A percentile compares a stretch with the other conserved stretches of the same genome.
These are phyloP conservation scores for Coregonus clupeaformis DNA, from an alignment of 2,113 vertebrate genomes.

Conservation along the genomic window DNA sequence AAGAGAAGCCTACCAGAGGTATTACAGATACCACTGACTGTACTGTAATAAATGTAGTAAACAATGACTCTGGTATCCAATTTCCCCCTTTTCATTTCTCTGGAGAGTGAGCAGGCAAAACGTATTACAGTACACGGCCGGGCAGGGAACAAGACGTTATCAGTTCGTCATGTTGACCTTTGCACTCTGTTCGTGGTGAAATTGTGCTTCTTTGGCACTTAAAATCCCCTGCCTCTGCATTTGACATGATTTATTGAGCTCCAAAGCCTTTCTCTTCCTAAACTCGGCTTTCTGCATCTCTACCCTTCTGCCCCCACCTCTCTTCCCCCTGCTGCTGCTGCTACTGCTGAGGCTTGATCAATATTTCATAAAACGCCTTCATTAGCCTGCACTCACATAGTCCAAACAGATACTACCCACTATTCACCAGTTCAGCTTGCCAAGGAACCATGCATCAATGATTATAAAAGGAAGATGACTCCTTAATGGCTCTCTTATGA, in stretches of 20 bases:
- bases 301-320: constrained; percentile 26
- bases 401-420: constrained; percentile 52
- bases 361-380: constrained; percentile 75
- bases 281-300: constrained; percentile 52
- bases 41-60: constrained; percentile 55
- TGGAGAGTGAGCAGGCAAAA: constrained; percentile 58
- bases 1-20: constrained; percentile 12
- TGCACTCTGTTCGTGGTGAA: constrained; percentile 37
- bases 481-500: constrained; percentile 54
- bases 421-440: constrained; percentile 17
- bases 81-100: constrained; percentile 65
- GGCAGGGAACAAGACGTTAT: constrained; percentile 34
- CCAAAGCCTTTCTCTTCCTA: constrained; percentile 52
- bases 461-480: constrained; percentile 47
- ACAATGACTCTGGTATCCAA: constrained; percentile 58
- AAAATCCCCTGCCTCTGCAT: constrained; percentile 55
- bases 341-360: constrained; percentile 62
- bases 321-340: constrained; percentile 48
- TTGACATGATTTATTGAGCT: constrained; percentile 64
- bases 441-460: constrained; percentile 54
- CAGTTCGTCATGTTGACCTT: constrained; percentile 46
- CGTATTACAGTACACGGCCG: constrained; percentile 31
- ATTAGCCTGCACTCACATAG: constrained; percentile 59
- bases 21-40: constrained; percentile 40
- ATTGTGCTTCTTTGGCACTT: constrained; percentile 68